phyloP scores from a whole-genome alignment of 2,888 invertebrate genomes.

The Agonopterix heracliana region DNA sequence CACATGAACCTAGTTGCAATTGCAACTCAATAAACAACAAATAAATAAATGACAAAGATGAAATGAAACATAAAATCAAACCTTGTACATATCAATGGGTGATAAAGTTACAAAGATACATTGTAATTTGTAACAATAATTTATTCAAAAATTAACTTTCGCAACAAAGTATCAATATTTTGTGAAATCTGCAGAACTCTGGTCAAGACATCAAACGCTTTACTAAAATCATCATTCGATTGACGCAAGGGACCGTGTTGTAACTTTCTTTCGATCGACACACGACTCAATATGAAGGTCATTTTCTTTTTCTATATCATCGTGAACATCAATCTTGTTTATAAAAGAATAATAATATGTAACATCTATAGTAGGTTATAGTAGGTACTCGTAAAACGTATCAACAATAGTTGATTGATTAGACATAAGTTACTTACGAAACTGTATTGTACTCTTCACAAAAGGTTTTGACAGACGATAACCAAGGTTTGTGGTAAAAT shows the following conservation, averaged over 20 bases:
- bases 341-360: background rate
- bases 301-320: constrained; percentile 16
- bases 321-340: constrained; percentile 5
- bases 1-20: too few relatives aligned
- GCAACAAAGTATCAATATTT: too few relatives aligned
- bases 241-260: background rate
- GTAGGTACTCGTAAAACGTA: background rate
- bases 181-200: background rate
- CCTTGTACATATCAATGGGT: too few relatives aligned
- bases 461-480: constrained; percentile 14
- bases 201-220: background rate
- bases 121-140: too few relatives aligned
- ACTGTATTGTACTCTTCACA: constrained; percentile 12
- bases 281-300: constrained; percentile 16
- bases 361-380: background rate
- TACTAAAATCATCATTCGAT: background rate
- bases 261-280: background rate
- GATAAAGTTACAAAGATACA: too few relatives aligned
- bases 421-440: constrained; percentile 21
- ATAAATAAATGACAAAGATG: too few relatives aligned
- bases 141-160: too few relatives aligned
- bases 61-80: too few relatives aligned
- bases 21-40: too few relatives aligned
- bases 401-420: constrained; percentile 27
- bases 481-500: constrained; percentile 1